Percentiles rank a stretch among this genome's conserved stretches.
phyloP scores from a whole-genome alignment of 2,113 vertebrate genomes.

The Arvicanthis niloticus region DNA sequence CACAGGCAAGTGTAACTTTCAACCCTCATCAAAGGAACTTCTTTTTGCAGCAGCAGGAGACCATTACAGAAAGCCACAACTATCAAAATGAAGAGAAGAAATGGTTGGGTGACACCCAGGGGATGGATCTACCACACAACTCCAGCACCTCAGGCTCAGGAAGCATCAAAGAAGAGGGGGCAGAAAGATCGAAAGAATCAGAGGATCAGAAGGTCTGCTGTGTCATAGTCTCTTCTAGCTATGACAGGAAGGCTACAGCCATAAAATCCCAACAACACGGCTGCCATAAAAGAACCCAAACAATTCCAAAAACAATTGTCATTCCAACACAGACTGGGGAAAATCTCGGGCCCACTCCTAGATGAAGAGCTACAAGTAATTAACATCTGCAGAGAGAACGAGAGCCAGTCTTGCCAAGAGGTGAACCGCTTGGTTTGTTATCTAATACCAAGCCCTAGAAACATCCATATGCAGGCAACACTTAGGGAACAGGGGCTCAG shows the following conservation, averaged over 20 bases:
- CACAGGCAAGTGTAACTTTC: neutral
- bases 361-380: neutral
- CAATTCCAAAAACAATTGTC: neutral
- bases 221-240: neutral
- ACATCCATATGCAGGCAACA: neutral
- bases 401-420: neutral
- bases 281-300: neutral
- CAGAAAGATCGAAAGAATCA: neutral
- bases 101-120: neutral
- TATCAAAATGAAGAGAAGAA: neutral
- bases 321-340: neutral
- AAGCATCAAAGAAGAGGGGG: neutral
- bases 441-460: neutral
- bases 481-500: neutral
- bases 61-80: neutral
- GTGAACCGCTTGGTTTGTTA: too few relatives aligned
- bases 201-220: neutral
- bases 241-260: neutral
- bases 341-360: neutral
- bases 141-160: neutral
- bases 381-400: neutral
- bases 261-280: neutral
- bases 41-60: neutral
- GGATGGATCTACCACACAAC: neutral
- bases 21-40: neutral